Percentiles rank a stretch among this genome's conserved stretches.
Conservation (phyloP, 1,140 invertebrate species). For the Nomia melanderi region DNA sequence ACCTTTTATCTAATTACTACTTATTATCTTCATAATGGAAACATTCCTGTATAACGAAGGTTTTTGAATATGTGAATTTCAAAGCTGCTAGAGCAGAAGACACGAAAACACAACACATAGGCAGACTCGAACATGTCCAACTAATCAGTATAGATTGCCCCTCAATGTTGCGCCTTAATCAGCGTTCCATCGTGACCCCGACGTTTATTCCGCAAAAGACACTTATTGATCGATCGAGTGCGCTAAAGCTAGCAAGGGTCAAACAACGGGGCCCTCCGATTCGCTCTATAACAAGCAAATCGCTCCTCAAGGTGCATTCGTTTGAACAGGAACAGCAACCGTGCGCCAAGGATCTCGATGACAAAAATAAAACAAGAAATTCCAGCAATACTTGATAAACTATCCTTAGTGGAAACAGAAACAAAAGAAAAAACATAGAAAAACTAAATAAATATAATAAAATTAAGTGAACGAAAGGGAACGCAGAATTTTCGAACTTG, state of each 20-base stretch:
- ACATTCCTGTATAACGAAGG: too few species aligned
- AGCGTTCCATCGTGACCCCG: background rate
- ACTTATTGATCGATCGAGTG: slow-evolving; percentile 27
- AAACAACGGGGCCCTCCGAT: background rate
- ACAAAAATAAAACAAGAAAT: too few species aligned
- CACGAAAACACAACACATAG: background rate
- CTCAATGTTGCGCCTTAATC: background rate
- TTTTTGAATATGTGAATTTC: too few species aligned
- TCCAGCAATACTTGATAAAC: too few species aligned
- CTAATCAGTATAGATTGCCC: background rate
- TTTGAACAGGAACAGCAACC: background rate
- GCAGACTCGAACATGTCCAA: background rate
- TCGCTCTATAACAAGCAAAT: background rate
- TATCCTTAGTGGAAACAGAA: too few species aligned
- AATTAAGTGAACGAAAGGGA: too few species aligned
- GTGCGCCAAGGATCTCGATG: background rate
- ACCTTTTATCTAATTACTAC: too few species aligned
- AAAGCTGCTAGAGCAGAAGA: too few species aligned
- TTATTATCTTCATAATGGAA: too few species aligned
- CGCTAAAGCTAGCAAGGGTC: background rate
- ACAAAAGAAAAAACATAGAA: too few species aligned
- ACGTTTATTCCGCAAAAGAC: background rate
- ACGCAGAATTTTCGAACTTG: too few species aligned
- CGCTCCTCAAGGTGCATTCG: background rate
- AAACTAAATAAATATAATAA: too few species aligned